Base-by-base conservation (phyloP, 2,888 invertebrate species). In the Heteromurus nitidus region DNA sequence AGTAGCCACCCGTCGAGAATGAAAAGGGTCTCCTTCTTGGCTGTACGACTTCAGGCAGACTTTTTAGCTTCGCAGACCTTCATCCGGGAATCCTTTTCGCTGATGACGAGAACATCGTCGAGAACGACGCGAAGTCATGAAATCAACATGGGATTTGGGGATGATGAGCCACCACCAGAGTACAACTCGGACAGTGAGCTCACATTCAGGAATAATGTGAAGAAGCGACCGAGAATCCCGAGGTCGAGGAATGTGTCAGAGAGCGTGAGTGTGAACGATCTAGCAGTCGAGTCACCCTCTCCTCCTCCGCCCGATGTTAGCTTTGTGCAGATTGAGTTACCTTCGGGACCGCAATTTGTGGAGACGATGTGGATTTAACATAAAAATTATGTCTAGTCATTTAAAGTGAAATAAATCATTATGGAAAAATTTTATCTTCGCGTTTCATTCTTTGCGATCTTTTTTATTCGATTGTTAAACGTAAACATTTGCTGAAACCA, bases 351-450 rank as follows among this genome's bases (percentile, higher is more conserved):
- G 22, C 74, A 72, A 0, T 68, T 42, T 55, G 55, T 82, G 5
- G 84, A 84, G 44, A 84, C 65, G 68, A 72, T 80, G 26, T 84
- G 84, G 84, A 60, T 84, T 44, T 84, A 53, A 72, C 53, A 30
- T 22, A 53, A 3, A 1, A 20, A 28, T 58, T 22, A 5, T n/a
- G 31, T n/a, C n/a, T n/a, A n/a, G n/a, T n/a, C n/a, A n/a, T n/a
- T n/a, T n/a, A n/a, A n/a, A n/a, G n/a, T n/a, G n/a, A n/a, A n/a
- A n/a, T n/a, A n/a, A n/a, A n/a, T n/a, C n/a, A n/a, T n/a, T n/a
- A n/a, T n/a, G n/a, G n/a, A n/a, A n/a, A n/a, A n/a, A n/a, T n/a
- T n/a, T n/a, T n/a, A n/a, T n/a, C n/a, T n/a, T n/a, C n/a, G n/a
- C n/a, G n/a, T n/a, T n/a, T n/a, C n/a, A n/a, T n/a, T n/a, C n/a